A percentile compares a stretch with the other conserved stretches of the same genome.
phyloP scores from a whole-genome alignment of 1,140 invertebrate genomes.

The Papilio helenus region DNA sequence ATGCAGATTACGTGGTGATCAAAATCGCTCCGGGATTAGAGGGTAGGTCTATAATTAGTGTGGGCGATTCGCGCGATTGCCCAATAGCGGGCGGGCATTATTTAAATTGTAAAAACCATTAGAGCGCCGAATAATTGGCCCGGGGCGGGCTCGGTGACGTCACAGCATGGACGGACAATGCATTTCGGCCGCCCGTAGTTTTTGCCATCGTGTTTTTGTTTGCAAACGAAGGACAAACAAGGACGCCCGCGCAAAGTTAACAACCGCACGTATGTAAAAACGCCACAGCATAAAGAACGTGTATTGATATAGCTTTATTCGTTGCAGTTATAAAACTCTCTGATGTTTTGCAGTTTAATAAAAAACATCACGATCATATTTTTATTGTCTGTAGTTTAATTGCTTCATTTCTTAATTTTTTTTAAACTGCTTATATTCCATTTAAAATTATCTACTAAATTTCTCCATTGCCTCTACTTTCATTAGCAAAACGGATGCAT shows the following conservation, averaged over 20 bases:
- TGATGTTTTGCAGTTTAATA: not conserved
- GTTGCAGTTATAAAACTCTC: not conserved
- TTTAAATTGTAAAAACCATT: conserved; percentile 38
- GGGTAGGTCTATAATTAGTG: conserved; percentile 35
- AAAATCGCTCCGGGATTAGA: conserved; percentile 28
- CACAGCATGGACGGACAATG: conserved; percentile 11
- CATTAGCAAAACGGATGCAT: not conserved
- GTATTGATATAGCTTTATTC: not conserved
- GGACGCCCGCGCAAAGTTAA: conserved; percentile 30
- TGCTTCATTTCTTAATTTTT: not conserved
- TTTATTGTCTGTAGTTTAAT: not conserved
- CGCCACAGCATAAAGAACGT: not conserved
- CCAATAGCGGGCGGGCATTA: conserved; percentile 34
- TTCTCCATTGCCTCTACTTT: not conserved
- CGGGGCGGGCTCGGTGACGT: conserved; percentile 13
- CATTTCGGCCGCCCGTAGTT: conserved; percentile 29
- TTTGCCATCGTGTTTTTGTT: conserved; percentile 31
- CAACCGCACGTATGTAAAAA: conserved; percentile 26
- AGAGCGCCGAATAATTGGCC: conserved; percentile 36
- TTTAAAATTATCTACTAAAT: not conserved
- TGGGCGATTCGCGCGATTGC: conserved; percentile 34
- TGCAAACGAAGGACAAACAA: conserved; percentile 35
- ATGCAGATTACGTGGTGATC: conserved; percentile 26
- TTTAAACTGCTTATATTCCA: not conserved
- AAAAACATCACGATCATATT: not conserved